These are phyloP conservation scores for Halcyon leucocephala DNA, from an alignment of 2,797 vertebrate species.

Conservation along the genomic window DNA sequence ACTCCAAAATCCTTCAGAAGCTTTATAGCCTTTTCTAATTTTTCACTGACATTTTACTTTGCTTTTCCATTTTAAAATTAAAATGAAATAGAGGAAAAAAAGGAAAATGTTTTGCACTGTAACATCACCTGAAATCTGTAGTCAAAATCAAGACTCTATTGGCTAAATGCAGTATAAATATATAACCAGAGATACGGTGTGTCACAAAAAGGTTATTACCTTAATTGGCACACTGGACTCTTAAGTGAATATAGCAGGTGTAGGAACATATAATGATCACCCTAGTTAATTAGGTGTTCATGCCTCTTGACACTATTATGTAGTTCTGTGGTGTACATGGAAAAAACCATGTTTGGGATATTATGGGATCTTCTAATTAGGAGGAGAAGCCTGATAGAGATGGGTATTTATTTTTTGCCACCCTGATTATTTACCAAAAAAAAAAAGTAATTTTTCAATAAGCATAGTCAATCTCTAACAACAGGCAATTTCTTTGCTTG, in stretches of 20 bases:
- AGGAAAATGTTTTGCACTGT: accelerated
- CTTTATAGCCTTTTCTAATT: background rate
- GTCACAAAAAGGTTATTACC: background rate
- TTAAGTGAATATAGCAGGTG: background rate
- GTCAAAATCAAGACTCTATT: background rate
- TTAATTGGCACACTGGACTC: background rate
- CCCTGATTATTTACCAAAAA: background rate
- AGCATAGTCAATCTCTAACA: background rate
- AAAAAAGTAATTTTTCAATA: background rate
- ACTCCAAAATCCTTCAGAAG: background rate
- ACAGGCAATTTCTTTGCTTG: background rate
- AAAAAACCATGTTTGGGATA: accelerated
- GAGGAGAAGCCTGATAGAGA: background rate
- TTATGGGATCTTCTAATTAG: background rate
- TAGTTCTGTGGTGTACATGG: background rate
- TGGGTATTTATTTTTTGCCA: background rate
- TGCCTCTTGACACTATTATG: background rate
- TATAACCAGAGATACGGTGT: background rate
- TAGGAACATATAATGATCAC: background rate
- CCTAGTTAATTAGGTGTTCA: background rate
- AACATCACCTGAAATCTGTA: background rate
- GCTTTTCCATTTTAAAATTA: background rate
- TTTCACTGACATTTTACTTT: background rate
- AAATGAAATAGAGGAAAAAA: background rate
- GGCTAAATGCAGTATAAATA: background rate